Conservation (phyloP, 2,888 invertebrate species). For the Ectemnius lituratus region DNA sequence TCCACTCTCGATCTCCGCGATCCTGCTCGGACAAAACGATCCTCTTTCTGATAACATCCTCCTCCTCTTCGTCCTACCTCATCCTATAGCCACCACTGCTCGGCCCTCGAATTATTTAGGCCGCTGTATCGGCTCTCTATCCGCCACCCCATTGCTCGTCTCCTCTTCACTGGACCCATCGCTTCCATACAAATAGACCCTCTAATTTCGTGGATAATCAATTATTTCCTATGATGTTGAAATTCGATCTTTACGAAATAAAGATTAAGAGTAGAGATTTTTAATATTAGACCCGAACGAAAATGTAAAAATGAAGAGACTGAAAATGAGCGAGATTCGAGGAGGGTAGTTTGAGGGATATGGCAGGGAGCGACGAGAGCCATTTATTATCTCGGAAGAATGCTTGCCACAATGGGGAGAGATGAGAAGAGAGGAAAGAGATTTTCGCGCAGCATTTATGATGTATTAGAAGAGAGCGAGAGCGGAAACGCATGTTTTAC, state of each 20-base stretch:
- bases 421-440: conserved; percentile 43
- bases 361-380: conserved; percentile 57
- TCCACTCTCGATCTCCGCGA: conserved; percentile 24
- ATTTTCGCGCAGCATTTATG: conserved; percentile 66
- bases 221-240: no score
- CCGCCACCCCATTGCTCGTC: not conserved
- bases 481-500: conserved; percentile 74
- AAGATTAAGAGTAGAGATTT: no score
- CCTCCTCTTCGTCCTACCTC: conserved; percentile 1
- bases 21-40: conserved; percentile 43
- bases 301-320: no score
- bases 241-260: no score
- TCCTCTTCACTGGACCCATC: no score
- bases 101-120: conserved; percentile 30
- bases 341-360: conserved; percentile 28
- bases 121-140: not conserved
- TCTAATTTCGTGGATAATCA: not conserved
- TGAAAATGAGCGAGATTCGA: no score
- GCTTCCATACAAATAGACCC: not conserved
- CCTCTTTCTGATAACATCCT: conserved; percentile 39
- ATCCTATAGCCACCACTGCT: not conserved
- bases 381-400: conserved; percentile 71
- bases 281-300: no score
- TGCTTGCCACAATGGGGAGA: conserved; percentile 63
- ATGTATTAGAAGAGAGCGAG: conserved; percentile 69